Base-by-base conservation (phyloP, 2,888 invertebrate genomes). In the Plutella xylostella region DNA sequence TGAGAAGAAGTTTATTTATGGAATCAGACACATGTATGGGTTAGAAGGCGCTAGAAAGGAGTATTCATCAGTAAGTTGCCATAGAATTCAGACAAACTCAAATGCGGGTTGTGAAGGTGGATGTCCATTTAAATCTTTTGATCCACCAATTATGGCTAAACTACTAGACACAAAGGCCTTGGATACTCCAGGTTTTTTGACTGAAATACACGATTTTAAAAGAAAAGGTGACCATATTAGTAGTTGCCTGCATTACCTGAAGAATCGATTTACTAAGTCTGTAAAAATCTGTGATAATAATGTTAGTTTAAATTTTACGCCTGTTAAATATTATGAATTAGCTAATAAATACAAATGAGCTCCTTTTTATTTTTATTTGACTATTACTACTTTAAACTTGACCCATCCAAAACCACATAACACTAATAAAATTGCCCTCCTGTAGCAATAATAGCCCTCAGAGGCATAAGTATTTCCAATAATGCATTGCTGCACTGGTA, bases 11-110 rank as follows among this genome's bases (percentile, higher is more conserved):
- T 90, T 87, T 63, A 61, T 85, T 4, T 90, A 90, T 68, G 89
- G 89, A 46, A 89, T 91, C 42, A 75, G 90, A 48, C 91, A 92
- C 58, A 74, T 91, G 68, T 92, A 91, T 74, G 91, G 91, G 0
- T 68, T 90, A 41, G 90, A 90, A 69, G 91, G 92, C 4, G 72
- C 84, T n/a, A 77, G 86, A 52, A 88, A 80, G 55, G 85, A 79
- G 55, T 91, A 91, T 55, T 65, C 70, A 35, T 87, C 87, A 14
- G 87, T 87, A 34, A 85, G 77, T 50, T 92, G 91, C 58, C 56
- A 68, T 15, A 59, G 73, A 44, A 84, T 91, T 39, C 89, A 90
- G 68, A 62, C 62, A 41, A 55, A 59, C 38, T 88, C 89, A 55
- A 72, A 68, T 63, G 65, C 77, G 12, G 76, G 78, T 45, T 66